Conservation (phyloP, 2,888 invertebrate genomes). For the Cartodere bifasciata region DNA sequence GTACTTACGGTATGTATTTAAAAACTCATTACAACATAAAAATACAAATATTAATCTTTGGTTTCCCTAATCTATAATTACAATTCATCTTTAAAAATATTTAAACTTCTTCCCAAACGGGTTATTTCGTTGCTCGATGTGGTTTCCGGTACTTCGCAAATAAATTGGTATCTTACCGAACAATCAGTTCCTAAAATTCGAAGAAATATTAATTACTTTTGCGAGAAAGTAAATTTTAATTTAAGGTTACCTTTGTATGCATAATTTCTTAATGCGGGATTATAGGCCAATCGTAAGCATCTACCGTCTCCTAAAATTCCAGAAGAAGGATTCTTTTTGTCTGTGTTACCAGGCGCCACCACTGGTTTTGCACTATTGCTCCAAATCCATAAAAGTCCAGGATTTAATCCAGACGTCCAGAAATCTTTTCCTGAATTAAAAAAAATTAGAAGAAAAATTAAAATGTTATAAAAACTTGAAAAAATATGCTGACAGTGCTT, state of each 20-base stretch:
- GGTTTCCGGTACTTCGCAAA: conserved; percentile 56
- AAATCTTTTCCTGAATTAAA: conserved; percentile 48
- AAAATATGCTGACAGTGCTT: no score
- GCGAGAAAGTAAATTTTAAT: no score
- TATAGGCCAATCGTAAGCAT: conserved; percentile 57
- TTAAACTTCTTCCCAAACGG: conserved; percentile 27
- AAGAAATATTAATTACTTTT: no score
- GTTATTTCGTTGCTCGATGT: conserved; percentile 48
- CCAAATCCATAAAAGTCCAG: conserved; percentile 81
- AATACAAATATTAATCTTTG: no score
- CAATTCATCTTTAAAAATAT: conserved; percentile 20
- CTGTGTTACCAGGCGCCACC: conserved; percentile 26
- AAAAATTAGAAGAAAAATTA: conserved; percentile 5
- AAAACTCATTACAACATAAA: no score
- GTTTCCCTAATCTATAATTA: no score
- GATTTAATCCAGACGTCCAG: conserved; percentile 78
- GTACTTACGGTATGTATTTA: no score
- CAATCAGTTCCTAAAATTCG: conserved; percentile 74
- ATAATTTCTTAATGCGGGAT: conserved; percentile 46
- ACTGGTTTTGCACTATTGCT: conserved; percentile 69
- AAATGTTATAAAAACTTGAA: no score
- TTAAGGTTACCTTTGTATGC: conserved; percentile 55
- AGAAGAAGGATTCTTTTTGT: conserved; percentile 29
- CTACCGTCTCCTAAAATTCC: conserved; percentile 51
- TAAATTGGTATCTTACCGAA: conserved; percentile 49